These are phyloP conservation scores for Hylaeus anthracinus DNA, from an alignment of 1,140 invertebrate genomes.

Conservation along the genomic window DNA sequence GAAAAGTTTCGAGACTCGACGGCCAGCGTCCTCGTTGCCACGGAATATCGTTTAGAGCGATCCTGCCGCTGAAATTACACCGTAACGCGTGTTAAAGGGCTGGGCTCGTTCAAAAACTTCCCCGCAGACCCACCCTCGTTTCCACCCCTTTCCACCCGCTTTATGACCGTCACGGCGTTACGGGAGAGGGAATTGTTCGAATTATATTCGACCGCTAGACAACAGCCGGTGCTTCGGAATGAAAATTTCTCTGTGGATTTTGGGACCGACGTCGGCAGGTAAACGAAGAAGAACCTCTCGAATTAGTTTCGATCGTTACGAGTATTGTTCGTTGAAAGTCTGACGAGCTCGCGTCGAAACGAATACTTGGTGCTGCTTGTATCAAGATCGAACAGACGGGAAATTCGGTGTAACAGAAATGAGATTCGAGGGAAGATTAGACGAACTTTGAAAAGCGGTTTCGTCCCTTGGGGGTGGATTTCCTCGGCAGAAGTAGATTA, in stretches of 20 bases:
- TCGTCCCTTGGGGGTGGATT: not conserved
- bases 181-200: not conserved
- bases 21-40: conserved; percentile 64
- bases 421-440: no score
- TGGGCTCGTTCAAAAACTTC: conserved; percentile 52
- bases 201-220: conserved; percentile 16
- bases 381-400: no score
- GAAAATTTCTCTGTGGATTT: not conserved
- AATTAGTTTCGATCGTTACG: no score
- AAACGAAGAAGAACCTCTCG: no score
- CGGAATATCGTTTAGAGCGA: conserved; percentile 69
- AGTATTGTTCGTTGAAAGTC: no score
- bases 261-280: not conserved
- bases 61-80: conserved; percentile 69
- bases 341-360: no score
- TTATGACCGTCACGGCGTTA: conserved; percentile 27
- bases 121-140: conserved; percentile 36
- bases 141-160: conserved; percentile 23
- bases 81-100: conserved; percentile 67
- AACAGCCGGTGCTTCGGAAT: not conserved
- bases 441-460: not conserved
- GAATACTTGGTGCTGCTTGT: no score
- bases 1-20: conserved; percentile 77
- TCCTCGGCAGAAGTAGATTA: not conserved
- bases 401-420: no score